These are phyloP conservation scores for Tenthredo notha DNA, from an alignment of 2,888 invertebrate species.

Conservation along the genomic window DNA sequence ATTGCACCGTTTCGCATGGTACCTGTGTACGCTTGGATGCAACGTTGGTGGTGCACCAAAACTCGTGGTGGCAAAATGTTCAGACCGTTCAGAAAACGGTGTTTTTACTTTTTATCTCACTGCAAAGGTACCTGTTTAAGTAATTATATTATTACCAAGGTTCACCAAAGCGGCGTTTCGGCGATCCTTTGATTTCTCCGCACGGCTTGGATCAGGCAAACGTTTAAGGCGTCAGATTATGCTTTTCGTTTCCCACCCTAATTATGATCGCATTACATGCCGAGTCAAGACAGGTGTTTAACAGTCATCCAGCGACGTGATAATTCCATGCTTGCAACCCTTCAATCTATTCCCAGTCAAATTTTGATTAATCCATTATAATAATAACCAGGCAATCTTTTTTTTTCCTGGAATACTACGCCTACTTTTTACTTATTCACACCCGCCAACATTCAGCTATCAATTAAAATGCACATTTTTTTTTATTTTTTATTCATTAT, in stretches of 20 bases:
- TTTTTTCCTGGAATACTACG: neutral
- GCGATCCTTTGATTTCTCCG: slow-evolving; percentile 38
- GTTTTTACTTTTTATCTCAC: slow-evolving; percentile 10
- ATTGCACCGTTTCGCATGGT: slow-evolving; percentile 46
- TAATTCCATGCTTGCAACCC: slow-evolving; percentile 40
- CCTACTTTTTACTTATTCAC: neutral
- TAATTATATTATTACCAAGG: slow-evolving; percentile 43
- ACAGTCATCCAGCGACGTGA: slow-evolving; percentile 42
- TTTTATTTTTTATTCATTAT: neutral
- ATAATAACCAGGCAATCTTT: slow-evolving; percentile 5
- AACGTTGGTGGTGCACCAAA: slow-evolving; percentile 30
- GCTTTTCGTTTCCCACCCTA: slow-evolving; percentile 42
- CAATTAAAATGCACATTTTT: neutral
- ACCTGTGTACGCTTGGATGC: slow-evolving; percentile 17
- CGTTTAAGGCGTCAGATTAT: slow-evolving; percentile 43
- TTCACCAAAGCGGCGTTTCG: slow-evolving; percentile 18
- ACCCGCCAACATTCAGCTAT: neutral
- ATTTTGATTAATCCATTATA: slow-evolving; percentile 45
- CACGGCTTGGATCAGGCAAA: neutral
- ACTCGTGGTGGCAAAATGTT: slow-evolving; percentile 25
- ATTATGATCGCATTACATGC: slow-evolving; percentile 49
- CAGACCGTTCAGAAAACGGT: slow-evolving; percentile 1
- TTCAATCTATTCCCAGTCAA: slow-evolving; percentile 14
- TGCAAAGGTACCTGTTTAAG: neutral
- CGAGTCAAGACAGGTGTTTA: slow-evolving; percentile 41